Evolutionary conservation across 1,140 invertebrate species (phyloP).

Genomic region (Augochlora pura): DNA sequence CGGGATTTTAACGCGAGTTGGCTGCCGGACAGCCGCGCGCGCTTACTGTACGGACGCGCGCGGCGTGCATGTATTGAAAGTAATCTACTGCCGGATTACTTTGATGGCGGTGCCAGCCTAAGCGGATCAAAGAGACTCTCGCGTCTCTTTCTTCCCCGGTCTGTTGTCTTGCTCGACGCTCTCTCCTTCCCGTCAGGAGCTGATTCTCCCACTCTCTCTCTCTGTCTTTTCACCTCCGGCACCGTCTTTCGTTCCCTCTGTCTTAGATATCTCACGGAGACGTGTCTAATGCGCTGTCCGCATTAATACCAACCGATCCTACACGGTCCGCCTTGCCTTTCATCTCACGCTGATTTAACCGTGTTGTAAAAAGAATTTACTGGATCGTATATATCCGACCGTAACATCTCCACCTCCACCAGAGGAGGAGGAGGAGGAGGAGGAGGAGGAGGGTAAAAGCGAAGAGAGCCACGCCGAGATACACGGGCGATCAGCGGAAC

Average conservation of each 20-base stretch:
- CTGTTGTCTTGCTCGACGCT: neutral
- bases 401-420: constrained; percentile 14
- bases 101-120: constrained; percentile 59
- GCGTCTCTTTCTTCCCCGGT: constrained; percentile 1
- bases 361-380: constrained; percentile 63
- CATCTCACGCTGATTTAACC: constrained; percentile 65
- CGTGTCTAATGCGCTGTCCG: constrained; percentile 59
- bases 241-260: constrained; percentile 12
- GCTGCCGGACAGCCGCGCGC: constrained; percentile 30
- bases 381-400: constrained; percentile 52
- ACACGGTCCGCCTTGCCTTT: constrained; percentile 55
- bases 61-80: constrained; percentile 52
- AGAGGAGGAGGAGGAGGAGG: too few species aligned
- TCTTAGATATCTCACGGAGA: constrained; percentile 42
- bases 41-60: constrained; percentile 6
- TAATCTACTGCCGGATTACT: constrained; percentile 69
- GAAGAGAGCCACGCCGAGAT: neutral
- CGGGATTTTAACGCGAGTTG: constrained; percentile 41
- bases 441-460: neutral
- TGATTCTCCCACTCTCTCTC: neutral
- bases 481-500: constrained; percentile 37
- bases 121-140: constrained; percentile 63
- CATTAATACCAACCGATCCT: constrained; percentile 59
- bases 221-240: neutral
- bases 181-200: too few species aligned